Evolutionary conservation across 2,113 vertebrate genomes (phyloP), one percentile per base, ranked within the genome.

Genomic region (Suncus etruscus): DNA sequence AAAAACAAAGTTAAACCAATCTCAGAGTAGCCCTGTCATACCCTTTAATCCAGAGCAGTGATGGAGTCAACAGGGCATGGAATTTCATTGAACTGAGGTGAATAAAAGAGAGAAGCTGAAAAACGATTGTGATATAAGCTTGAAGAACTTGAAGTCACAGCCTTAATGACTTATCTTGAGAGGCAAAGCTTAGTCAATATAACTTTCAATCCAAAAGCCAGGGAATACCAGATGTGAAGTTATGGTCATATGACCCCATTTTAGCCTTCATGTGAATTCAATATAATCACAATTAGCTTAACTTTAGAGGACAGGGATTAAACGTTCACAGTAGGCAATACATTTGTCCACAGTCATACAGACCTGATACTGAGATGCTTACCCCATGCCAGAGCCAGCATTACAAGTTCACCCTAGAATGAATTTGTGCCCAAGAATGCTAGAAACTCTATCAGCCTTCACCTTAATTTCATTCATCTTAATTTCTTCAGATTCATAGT

Each of bases 191-290:
- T 31, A 54, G 24, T 11, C 6, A 31, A 7, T 63, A 47, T 4
- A 75, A 54, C 32, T 92, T 88, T 75, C 74, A 83, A 11, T 82
- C 6, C 14, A 25, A 63, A 91, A n/a, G n/a, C 45, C 77, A 74
- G 90, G 78, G 68, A 12, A 39, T 25, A 63, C 29, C 18, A 39
- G 45, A 11, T 54, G 8, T 2, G 11, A 73, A 8, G 75, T 50
- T 39, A 85, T 39, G 58, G 14, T n/a, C 48, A 31, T 48, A 2
- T 4, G 1, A 50, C 65, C 68, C 70, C 31, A 78, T 45, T 24
- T 75, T n/a, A n/a, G 69, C 39, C 32, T 88, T 31, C 45, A 3
- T 22, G 4, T 32, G 32, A 81, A 72, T 90, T 61, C 27, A 54
- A 27, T 32, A 61, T 65, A 85, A 73, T 54, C 68, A 48, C n/a